Conservation (phyloP, 2,113 vertebrate genomes). For the Ciconia stormi region DNA sequence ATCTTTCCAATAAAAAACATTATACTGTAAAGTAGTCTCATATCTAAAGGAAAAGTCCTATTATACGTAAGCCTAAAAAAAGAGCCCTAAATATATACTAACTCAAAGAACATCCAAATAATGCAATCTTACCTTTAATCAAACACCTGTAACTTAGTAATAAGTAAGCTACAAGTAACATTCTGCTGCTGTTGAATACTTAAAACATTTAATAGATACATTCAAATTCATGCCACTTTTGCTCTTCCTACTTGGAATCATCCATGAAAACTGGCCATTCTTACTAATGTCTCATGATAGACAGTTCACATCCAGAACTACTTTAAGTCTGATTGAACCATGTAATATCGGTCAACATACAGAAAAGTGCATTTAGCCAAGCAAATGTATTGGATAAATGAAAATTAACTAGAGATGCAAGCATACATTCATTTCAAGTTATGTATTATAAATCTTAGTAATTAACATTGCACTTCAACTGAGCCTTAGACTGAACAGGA, state of each 20-base stretch:
- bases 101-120: not conserved
- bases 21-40: not conserved
- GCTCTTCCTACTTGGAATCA: not conserved
- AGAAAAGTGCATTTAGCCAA: not conserved
- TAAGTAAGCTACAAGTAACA: not conserved
- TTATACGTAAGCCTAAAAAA: not conserved
- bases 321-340: not conserved
- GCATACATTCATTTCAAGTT: not conserved
- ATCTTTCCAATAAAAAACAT: not conserved
- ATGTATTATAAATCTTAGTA: not conserved
- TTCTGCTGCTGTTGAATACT: not conserved
- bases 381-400: not conserved
- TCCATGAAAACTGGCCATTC: not conserved
- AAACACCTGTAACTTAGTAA: not conserved
- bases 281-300: not conserved
- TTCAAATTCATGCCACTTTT: not conserved
- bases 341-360: fast-evolving
- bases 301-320: not conserved
- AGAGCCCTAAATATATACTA: not conserved
- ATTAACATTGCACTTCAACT: not conserved
- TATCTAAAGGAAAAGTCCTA: not conserved
- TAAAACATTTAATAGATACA: not conserved
- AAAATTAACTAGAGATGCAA: not conserved
- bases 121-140: not conserved
- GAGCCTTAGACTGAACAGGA: not conserved